Conservation (phyloP, 2,797 vertebrate genomes). For the Falco peregrinus region DNA sequence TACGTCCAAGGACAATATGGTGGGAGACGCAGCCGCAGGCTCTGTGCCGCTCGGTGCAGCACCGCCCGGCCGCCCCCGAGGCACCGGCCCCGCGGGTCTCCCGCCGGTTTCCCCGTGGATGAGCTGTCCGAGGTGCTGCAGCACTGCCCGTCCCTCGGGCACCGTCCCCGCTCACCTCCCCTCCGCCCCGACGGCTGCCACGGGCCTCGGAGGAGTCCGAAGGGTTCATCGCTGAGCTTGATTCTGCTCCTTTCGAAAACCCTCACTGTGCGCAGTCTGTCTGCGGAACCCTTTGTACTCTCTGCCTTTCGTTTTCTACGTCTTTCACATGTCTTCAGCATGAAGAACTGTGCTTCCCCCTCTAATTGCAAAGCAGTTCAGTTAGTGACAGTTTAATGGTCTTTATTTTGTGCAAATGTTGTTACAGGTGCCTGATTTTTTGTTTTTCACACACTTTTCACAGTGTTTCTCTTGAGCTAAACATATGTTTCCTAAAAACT, state of each 20-base stretch:
- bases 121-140: slow-evolving; percentile 71
- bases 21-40: neutral
- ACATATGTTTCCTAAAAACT: neutral
- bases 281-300: neutral
- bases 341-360: neutral
- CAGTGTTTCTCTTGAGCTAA: neutral
- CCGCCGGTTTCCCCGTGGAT: neutral
- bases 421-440: neutral
- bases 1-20: neutral
- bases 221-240: neutral
- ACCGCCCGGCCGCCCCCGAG: neutral
- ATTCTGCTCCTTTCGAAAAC: neutral
- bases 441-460: neutral
- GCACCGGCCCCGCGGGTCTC: neutral
- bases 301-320: neutral
- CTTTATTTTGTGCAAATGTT: neutral
- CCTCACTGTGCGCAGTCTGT: neutral
- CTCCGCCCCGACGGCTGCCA: rapidly evolving
- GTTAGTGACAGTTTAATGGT: neutral
- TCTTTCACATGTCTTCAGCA: neutral
- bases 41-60: neutral
- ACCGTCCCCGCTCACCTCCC: neutral
- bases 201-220: neutral
- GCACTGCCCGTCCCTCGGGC: neutral
- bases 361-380: neutral